Evolutionary conservation across 30 jellyfish, hydroid and myxozoan species (phyloP).

Genomic region (Aurelia coerulea): DNA sequence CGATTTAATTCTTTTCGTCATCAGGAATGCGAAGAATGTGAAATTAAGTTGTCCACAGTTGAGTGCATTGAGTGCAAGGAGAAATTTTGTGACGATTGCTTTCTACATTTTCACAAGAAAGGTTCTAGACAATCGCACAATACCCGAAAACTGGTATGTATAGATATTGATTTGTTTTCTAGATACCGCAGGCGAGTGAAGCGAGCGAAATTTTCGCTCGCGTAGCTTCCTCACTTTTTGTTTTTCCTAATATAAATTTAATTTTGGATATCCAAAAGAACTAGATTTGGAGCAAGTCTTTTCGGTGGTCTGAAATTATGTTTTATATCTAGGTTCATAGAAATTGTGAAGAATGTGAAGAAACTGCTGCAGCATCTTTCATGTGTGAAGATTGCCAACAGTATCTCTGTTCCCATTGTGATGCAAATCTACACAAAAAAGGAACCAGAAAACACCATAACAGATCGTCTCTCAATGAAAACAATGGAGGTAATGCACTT

Average conservation of each 20-base stretch:
- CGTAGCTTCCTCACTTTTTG: no score
- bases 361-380: background rate
- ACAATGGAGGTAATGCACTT: background rate
- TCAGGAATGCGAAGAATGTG: slow-evolving; percentile 8
- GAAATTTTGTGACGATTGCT: slow-evolving; percentile 4
- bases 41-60: background rate
- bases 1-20: background rate
- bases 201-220: no score
- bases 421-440: background rate
- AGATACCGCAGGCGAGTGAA: no score
- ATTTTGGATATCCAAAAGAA: no score
- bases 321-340: background rate
- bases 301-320: no score
- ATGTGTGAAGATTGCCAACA: background rate
- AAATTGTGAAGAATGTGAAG: slow-evolving; percentile 7
- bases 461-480: slow-evolving; percentile 1
- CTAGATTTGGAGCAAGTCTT: no score
- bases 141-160: slow-evolving; percentile 3
- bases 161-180: background rate
- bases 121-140: background rate
- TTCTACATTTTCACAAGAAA: background rate
- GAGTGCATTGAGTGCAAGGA: slow-evolving; percentile 1
- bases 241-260: no score
- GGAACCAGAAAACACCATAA: background rate
- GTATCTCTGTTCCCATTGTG: background rate